Evolutionary conservation across 2,888 invertebrate genomes (phyloP), one percentile per base, ranked within the genome.

Genomic region (Brachypalpus laphriformis): DNA sequence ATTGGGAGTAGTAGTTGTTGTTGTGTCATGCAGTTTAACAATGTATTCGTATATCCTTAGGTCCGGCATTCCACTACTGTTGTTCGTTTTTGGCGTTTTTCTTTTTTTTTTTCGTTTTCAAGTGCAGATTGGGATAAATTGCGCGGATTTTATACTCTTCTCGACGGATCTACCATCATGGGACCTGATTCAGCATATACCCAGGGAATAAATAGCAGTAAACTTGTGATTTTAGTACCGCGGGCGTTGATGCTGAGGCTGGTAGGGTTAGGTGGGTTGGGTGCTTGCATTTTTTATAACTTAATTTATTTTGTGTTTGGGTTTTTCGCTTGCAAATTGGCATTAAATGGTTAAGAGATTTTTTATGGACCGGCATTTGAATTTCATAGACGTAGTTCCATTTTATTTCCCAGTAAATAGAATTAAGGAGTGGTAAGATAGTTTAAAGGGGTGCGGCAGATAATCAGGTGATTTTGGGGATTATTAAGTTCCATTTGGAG

Each of bases 221-320:
- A 78, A 78, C 78, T 49, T 72, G 72, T 74, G 78, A 78, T 78
- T 83, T 83, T 71, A 72, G 72, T 66, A 31, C 56, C 66, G 68
- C 18, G 59, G 22, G 25, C 31, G 31, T 16, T 22, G n/a, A n/a
- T n/a, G n/a, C n/a, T n/a, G n/a, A n/a, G n/a, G n/a, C n/a, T 18
- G 28, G 11, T 51, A 28, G 74, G 49, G 82, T 65, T 49, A 34
- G 56, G 14, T 45, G 28, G 59, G 14, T 45, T 25, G 51, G 63
- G 47, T 16, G 47, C 28, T 45, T 82, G 47, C 57, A 74, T 74
- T 78, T 83, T 78, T 83, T 76, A 78, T 42, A 68, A 61, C 82
- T 68, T 61, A 75, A 75, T 81, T 68, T 63, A 51, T 65, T 63
- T 37, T 20, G n/a, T 42, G n/a, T 45, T 68, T 31, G 8, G 2